Percentiles rank a stretch among this genome's conserved stretches.
Conservation (phyloP, 2,888 invertebrate genomes). For the Tiphia femorata region DNA sequence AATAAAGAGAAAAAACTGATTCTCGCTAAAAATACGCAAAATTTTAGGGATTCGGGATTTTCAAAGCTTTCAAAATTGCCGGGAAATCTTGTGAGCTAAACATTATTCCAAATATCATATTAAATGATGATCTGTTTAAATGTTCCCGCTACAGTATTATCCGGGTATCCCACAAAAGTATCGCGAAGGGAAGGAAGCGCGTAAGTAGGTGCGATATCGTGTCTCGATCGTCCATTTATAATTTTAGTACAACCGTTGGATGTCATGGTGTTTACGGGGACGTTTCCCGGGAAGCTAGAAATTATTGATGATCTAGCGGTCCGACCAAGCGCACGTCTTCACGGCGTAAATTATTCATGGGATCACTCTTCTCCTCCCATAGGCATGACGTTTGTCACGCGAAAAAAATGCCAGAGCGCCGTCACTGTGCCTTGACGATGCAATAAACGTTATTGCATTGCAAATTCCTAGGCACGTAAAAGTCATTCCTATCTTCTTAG, state of each 20-base stretch:
- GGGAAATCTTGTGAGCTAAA: no score
- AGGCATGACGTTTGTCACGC: constrained; percentile 19
- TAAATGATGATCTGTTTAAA: no score
- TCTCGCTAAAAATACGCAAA: no score
- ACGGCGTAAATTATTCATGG: no score
- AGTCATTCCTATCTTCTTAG: constrained; percentile 17
- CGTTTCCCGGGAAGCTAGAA: constrained; percentile 12
- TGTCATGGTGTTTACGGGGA: constrained; percentile 26
- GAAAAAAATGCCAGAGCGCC: constrained; percentile 25
- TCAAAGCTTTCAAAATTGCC: no score
- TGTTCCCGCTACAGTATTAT: no score
- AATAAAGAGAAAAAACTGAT: no score
- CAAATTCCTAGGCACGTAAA: constrained; percentile 45
- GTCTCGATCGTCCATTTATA: constrained; percentile 37
- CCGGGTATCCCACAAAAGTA: no score
- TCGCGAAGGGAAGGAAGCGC: background rate
- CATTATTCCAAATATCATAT: no score
- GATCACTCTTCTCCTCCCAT: no score
- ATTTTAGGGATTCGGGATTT: no score
- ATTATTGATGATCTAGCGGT: constrained; percentile 34
- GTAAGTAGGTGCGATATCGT: constrained; percentile 15
- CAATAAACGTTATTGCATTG: constrained; percentile 48
- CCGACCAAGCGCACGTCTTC: no score
- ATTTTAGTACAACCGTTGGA: constrained; percentile 30
- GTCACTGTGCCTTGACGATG: constrained; percentile 37